phyloP scores from a whole-genome alignment of 2,797 vertebrate species.

The Falco novaeseelandiae region DNA sequence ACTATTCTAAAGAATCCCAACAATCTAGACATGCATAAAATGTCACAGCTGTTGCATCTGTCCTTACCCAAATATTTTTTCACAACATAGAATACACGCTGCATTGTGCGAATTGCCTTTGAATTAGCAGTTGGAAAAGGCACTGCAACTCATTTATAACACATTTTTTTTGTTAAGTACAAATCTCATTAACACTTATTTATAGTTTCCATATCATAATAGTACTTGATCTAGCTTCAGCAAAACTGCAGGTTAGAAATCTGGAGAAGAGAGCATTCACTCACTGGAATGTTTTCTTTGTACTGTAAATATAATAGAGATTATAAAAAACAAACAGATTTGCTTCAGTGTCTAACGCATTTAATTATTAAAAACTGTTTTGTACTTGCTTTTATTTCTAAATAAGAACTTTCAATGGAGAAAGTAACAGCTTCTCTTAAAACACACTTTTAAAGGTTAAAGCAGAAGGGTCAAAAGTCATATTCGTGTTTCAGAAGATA shows the following conservation, averaged over 20 bases:
- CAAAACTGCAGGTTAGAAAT: background rate
- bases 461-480: background rate
- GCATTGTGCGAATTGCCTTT: background rate
- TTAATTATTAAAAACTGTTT: background rate
- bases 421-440: background rate
- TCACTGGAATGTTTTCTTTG: background rate
- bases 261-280: background rate
- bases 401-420: background rate
- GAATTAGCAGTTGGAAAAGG: conserved; percentile 20
- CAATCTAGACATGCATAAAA: conserved; percentile 29
- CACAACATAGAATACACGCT: background rate
- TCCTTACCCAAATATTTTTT: conserved; percentile 37
- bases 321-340: background rate
- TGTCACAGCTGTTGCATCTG: conserved; percentile 65
- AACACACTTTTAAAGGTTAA: background rate
- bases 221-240: background rate
- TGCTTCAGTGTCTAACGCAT: background rate
- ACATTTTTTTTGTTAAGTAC: background rate
- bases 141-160: background rate
- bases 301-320: background rate
- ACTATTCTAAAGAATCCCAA: conserved; percentile 16
- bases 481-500: background rate
- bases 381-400: background rate
- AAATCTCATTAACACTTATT: background rate
- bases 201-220: background rate